These are phyloP conservation scores for Melanotaenia maccullochi DNA, from an alignment of 2,797 vertebrate species.

Conservation along the genomic window DNA sequence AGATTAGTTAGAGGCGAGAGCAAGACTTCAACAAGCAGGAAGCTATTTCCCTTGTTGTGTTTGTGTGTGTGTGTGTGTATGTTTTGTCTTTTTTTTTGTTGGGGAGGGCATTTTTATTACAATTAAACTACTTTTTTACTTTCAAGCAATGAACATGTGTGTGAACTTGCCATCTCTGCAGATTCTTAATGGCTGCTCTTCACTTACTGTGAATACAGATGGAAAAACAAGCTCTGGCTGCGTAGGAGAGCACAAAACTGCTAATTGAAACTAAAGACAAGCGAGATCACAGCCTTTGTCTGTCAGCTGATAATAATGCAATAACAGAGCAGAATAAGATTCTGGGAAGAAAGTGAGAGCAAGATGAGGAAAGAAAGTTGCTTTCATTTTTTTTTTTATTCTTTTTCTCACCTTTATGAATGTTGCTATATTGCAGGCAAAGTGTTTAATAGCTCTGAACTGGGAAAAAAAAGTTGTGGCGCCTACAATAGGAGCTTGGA, in stretches of 20 bases:
- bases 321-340: constrained; percentile 68
- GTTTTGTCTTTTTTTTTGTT: background rate
- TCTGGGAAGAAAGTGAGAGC: constrained; percentile 46
- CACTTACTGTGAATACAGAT: constrained; percentile 54
- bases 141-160: constrained; percentile 46
- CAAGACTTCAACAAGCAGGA: constrained; percentile 9
- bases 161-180: constrained; percentile 29
- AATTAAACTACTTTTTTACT: constrained; percentile 13
- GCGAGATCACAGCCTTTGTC: constrained; percentile 50
- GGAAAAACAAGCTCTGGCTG: constrained; percentile 13
- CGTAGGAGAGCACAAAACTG: constrained; percentile 53
- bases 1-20: constrained; percentile 19
- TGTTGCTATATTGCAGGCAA: too few relatives aligned
- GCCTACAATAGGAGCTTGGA: too few relatives aligned
- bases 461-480: too few relatives aligned
- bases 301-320: constrained; percentile 69
- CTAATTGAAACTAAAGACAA: constrained; percentile 69
- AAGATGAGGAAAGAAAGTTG: constrained; percentile 48
- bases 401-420: too few relatives aligned
- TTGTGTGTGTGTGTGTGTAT: background rate
- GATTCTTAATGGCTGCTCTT: constrained; percentile 54
- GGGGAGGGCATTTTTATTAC: background rate
- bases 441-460: too few relatives aligned
- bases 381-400: constrained; percentile 3
- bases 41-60: constrained; percentile 17